These are phyloP conservation scores for Sipunculus nudus DNA, from an alignment of 2,888 invertebrate genomes.

Conservation along the genomic window DNA sequence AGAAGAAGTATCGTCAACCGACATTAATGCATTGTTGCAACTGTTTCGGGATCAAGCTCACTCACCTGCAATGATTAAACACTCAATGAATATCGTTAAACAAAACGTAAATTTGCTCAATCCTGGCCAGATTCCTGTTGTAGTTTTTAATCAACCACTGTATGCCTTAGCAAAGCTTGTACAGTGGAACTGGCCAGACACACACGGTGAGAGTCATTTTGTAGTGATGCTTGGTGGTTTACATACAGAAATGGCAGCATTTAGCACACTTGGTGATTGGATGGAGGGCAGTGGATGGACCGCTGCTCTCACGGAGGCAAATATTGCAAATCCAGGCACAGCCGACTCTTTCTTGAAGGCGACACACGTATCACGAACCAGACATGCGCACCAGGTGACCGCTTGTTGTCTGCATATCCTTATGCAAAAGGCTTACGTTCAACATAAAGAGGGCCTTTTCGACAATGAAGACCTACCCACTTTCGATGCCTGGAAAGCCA, in stretches of 20 bases:
- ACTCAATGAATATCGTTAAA: conserved; percentile 36
- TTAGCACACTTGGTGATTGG: conserved; percentile 39
- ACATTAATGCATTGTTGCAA: no score
- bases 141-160: conserved; percentile 42
- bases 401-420: no score
- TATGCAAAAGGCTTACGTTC: background rate
- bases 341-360: no score
- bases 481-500: no score
- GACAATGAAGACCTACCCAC: background rate
- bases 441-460: background rate
- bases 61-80: conserved; percentile 41
- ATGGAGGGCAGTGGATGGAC: conserved; percentile 48
- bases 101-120: conserved; percentile 27
- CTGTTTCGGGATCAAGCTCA: conserved; percentile 40
- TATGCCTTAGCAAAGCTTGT: conserved; percentile 46
- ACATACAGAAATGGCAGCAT: conserved; percentile 47
- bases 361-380: no score
- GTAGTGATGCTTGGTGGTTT: conserved; percentile 48
- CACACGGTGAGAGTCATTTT: conserved; percentile 40
- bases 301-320: conserved; percentile 36
- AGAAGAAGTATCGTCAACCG: no score
- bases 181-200: conserved; percentile 46
- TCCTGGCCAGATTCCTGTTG: conserved; percentile 41
- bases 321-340: conserved; percentile 35
- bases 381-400: no score